Percentiles rank a stretch among this genome's conserved stretches.
These are phyloP conservation scores for Phodopus roborovskii DNA, from an alignment of 2,113 vertebrate species.

Conservation along the genomic window DNA sequence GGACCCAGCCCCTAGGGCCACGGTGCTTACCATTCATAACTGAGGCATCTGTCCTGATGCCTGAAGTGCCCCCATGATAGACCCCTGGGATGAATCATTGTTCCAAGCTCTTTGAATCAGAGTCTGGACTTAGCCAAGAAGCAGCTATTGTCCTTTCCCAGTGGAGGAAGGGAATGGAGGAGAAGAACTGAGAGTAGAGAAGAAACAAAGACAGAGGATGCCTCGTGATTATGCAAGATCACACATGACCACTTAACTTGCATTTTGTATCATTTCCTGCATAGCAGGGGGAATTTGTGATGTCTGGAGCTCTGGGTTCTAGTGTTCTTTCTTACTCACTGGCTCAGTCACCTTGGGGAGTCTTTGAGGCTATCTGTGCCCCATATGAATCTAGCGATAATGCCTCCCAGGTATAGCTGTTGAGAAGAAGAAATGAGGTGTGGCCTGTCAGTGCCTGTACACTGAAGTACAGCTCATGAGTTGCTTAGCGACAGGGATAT, in stretches of 20 bases:
- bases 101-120: not conserved
- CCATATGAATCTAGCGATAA: not conserved
- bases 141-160: not conserved
- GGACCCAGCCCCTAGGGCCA: not conserved
- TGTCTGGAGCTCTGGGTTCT: not conserved
- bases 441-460: not conserved
- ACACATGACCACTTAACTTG: not conserved
- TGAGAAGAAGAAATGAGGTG: conserved; percentile 16
- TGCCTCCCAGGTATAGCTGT: not conserved
- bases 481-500: not conserved
- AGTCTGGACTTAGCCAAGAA: not conserved
- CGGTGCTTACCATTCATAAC: not conserved
- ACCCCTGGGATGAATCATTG: not conserved
- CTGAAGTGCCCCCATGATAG: not conserved
- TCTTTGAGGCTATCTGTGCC: not conserved
- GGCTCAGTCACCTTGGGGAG: not conserved
- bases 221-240: not conserved
- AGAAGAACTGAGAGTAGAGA: not conserved
- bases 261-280: not conserved
- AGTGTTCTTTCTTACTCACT: not conserved
- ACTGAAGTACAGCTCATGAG: not conserved
- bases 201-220: not conserved
- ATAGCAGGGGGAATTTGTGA: not conserved
- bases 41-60: not conserved
- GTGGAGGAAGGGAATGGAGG: not conserved